Conservation (phyloP, 2,113 vertebrate species). For the Megaceryle torquata region DNA sequence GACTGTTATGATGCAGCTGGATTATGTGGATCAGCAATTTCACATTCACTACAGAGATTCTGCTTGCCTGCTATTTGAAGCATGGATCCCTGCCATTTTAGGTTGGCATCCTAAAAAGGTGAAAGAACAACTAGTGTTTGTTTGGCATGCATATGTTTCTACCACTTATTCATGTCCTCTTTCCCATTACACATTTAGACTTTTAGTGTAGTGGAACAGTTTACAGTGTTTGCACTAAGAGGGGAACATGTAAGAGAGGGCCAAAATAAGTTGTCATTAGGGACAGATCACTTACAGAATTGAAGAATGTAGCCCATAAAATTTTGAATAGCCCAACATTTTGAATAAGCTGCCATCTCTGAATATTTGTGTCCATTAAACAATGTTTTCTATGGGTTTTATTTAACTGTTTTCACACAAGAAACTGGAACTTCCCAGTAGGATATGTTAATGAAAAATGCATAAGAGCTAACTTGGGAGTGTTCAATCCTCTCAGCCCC, state of each 20-base stretch:
- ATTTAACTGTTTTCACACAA: slow-evolving; percentile 28
- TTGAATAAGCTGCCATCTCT: neutral
- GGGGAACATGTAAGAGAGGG: neutral
- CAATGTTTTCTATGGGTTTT: neutral
- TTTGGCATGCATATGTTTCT: neutral
- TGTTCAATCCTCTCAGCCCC: neutral
- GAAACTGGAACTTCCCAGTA: neutral
- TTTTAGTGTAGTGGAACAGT: neutral
- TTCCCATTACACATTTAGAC: neutral
- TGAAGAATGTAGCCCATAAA: neutral
- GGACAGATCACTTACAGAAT: neutral
- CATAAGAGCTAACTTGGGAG: neutral
- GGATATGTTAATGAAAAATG: slow-evolving; percentile 34
- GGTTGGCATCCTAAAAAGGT: neutral
- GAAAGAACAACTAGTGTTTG: neutral
- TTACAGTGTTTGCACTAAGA: neutral
- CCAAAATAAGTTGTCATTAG: neutral
- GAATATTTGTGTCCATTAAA: neutral
- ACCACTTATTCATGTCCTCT: neutral
- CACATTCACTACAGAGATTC: neutral
- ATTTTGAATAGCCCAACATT: neutral
- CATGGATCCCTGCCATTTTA: neutral
- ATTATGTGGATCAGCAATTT: neutral
- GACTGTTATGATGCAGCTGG: neutral
- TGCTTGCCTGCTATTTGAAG: neutral